Evolutionary conservation across 2,888 invertebrate genomes (phyloP).

Genomic region (Drosophila quasianomalipes): DNA sequence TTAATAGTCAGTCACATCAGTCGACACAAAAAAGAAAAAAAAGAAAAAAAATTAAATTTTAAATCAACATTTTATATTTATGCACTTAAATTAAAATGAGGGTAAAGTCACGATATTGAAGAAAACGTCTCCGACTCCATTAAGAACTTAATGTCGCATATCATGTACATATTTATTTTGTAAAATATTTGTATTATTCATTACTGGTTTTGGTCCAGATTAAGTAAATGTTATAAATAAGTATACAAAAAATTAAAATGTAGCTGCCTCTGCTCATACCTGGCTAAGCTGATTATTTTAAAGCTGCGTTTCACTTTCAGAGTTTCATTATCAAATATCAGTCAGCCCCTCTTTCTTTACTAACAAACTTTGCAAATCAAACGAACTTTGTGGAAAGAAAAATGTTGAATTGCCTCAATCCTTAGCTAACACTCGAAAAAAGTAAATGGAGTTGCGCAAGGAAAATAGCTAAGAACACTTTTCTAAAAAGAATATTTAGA

Average conservation of each 20-base stretch:
- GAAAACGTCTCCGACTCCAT: neutral
- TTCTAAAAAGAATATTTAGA: conserved; percentile 32
- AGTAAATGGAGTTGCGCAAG: conserved; percentile 7
- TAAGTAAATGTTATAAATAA: neutral
- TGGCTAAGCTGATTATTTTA: neutral
- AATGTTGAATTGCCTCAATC: conserved; percentile 16
- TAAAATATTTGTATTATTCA: neutral
- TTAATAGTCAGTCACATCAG: neutral
- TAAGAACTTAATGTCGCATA: neutral
- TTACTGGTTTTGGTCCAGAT: neutral
- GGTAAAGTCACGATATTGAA: neutral
- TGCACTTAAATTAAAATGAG: neutral
- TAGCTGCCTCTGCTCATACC: neutral
- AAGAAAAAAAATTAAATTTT: neutral
- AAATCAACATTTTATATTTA: neutral
- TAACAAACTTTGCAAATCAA: conserved; percentile 41
- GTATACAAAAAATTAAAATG: neutral
- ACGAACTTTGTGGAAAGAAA: conserved; percentile 31
- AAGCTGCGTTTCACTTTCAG: neutral
- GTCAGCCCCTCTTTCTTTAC: neutral
- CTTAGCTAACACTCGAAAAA: conserved; percentile 20
- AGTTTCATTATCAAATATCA: neutral
- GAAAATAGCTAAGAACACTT: conserved; percentile 43
- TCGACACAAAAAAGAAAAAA: neutral
- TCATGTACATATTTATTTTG: neutral